Base-by-base conservation (phyloP, 2,113 vertebrate species). In the Nerophis lumbriciformis region DNA sequence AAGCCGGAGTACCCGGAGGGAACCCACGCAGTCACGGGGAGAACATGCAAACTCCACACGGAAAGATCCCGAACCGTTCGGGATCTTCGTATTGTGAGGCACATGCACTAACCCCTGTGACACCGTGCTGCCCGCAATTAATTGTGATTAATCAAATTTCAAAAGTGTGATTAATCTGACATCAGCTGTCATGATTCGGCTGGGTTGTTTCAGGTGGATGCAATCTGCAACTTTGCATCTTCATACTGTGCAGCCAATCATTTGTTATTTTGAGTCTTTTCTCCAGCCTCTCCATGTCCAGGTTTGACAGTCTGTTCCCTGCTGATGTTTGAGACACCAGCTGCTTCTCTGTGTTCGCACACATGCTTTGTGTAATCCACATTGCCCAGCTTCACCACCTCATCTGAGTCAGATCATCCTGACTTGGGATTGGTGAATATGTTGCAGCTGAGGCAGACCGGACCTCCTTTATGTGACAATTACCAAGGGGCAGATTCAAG, bases 401-500 rank as follows among this genome's bases (percentile, higher is more conserved):
- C 16, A 38, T 16, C 63, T 13, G 56, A 59, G 39, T 28, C 55
- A 52, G 14, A 38, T 59, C 50, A 5, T 19, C 11, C 14, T 66
- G 11, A 12, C 9, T 52, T 16, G 38, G 44, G 16, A 21, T 21
- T 13, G 39, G 21, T 44, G 42, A 12, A 4, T 21, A 42, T 6
- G 39, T 13, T 57, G 37, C 8, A 68, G 63, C 64, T 79, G 78
- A 75, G 74, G 56, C 65, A 63, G 61, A 54, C 61, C 49, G 61
- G 58, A 76, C 69, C 72, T 64, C 62, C 71, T 59, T 62, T 68
- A 52, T 53, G 44, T 57, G 55, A 47, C 48, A 53, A 28, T 66
- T 48, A 65, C 55, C 45, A 65, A 13, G 59, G 28, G 59, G 58
- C 66, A 14, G 53, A 48, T 53, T 55, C 37, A 44, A 28, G 28